Evolutionary conservation across 2,113 vertebrate genomes (phyloP).

Genomic region (Perca flavescens): DNA sequence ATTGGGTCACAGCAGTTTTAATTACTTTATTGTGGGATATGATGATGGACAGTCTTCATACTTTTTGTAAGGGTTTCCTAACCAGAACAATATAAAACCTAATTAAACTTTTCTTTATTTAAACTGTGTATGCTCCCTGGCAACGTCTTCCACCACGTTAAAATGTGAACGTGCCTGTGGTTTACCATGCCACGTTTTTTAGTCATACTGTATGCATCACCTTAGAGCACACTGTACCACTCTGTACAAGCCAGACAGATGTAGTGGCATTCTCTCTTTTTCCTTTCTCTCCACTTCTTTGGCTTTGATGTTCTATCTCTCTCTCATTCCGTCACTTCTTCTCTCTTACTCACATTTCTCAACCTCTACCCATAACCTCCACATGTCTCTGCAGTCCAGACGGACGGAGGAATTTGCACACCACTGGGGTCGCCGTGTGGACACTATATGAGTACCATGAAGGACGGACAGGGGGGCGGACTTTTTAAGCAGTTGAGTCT

Average conservation of each 20-base stretch:
- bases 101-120: not conserved
- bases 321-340: slow-evolving; percentile 34
- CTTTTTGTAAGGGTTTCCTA: not conserved
- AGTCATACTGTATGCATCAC: slow-evolving; percentile 25
- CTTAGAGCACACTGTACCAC: not conserved
- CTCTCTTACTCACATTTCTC: slow-evolving; percentile 46
- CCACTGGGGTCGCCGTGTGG: slow-evolving; percentile 44
- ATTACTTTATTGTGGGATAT: not conserved
- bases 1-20: not conserved
- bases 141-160: slow-evolving; percentile 7
- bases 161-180: slow-evolving; percentile 28
- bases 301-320: not conserved
- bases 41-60: not conserved
- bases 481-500: slow-evolving; percentile 59
- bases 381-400: slow-evolving; percentile 52
- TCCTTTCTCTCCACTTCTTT: not conserved
- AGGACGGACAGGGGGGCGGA: not conserved
- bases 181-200: slow-evolving; percentile 3
- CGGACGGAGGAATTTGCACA: slow-evolving; percentile 45
- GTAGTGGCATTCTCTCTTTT: not conserved
- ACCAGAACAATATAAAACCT: slow-evolving; percentile 3
- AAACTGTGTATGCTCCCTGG: not conserved
- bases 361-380: slow-evolving; percentile 32
- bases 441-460: slow-evolving; percentile 60
- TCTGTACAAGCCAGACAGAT: not conserved